phyloP scores from a whole-genome alignment of 92 coral and sea anemone genomes.

The Heteractis magnifica region DNA sequence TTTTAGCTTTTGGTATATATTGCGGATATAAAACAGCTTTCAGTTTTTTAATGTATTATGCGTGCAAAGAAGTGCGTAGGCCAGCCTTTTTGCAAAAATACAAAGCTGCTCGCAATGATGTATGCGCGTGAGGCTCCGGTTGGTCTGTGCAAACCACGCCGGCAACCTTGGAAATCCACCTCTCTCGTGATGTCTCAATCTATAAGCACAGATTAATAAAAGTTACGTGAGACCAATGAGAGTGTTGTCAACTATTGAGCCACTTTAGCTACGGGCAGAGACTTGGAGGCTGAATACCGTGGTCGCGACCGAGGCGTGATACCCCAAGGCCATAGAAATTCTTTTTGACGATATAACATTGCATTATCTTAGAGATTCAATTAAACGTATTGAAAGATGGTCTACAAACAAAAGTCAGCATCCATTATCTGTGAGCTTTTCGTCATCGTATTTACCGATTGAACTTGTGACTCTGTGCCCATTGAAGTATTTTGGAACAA shows the following conservation, averaged over 20 bases:
- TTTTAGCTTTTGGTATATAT: too few relatives aligned
- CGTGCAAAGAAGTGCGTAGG: too few relatives aligned
- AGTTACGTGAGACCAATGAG: neutral
- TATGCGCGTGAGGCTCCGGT: neutral
- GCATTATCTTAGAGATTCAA: neutral
- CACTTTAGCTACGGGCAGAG: neutral
- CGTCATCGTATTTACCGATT: neutral
- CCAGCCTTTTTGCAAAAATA: too few relatives aligned
- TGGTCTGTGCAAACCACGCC: too few relatives aligned
- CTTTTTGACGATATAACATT: neutral
- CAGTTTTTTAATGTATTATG: too few relatives aligned
- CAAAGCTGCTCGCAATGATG: neutral
- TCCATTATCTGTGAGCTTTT: neutral
- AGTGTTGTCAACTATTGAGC: neutral
- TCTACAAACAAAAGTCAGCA: neutral
- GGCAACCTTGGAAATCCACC: neutral
- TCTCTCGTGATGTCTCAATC: neutral
- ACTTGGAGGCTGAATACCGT: neutral
- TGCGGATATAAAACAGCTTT: too few relatives aligned
- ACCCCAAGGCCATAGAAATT: neutral
- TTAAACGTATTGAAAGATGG: constrained; percentile 1
- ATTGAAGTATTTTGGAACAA: neutral
- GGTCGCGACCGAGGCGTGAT: neutral
- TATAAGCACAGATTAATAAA: neutral
- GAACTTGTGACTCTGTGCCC: neutral